phyloP scores from a whole-genome alignment of 2,888 invertebrate genomes.

The Drosophila anomalipes region DNA sequence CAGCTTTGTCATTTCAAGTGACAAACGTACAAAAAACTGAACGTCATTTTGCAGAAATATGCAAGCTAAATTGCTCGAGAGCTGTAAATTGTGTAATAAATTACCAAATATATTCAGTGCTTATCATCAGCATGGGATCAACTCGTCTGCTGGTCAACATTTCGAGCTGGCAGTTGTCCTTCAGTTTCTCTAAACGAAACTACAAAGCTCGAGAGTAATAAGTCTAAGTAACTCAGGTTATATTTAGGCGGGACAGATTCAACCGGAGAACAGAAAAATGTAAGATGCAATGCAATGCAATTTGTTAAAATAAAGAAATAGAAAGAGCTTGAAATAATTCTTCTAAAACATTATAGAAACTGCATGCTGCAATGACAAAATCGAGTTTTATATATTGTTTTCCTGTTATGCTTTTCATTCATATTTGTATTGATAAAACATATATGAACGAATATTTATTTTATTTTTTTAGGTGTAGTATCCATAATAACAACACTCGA shows the following conservation, averaged over 20 bases:
- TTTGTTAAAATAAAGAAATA: too few species aligned
- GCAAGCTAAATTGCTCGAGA: slow-evolving; percentile 1
- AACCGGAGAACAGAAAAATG: neutral
- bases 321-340: neutral
- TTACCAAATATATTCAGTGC: neutral
- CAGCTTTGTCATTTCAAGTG: slow-evolving; percentile 1
- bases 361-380: neutral
- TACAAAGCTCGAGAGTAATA: neutral
- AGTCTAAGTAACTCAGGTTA: neutral
- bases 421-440: neutral
- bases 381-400: neutral
- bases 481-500: neutral
- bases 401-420: neutral
- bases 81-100: neutral
- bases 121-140: neutral
- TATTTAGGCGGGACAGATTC: neutral
- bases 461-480: neutral
- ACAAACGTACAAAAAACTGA: slow-evolving; percentile 5
- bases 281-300: too few species aligned
- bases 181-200: neutral
- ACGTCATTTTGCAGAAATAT: neutral
- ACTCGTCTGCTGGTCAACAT: neutral
- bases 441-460: neutral
- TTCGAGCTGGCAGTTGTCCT: neutral
- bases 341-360: neutral